These are phyloP conservation scores for Daubentonia madagascariensis DNA, from an alignment of 2,113 vertebrate genomes.

Conservation along the genomic window DNA sequence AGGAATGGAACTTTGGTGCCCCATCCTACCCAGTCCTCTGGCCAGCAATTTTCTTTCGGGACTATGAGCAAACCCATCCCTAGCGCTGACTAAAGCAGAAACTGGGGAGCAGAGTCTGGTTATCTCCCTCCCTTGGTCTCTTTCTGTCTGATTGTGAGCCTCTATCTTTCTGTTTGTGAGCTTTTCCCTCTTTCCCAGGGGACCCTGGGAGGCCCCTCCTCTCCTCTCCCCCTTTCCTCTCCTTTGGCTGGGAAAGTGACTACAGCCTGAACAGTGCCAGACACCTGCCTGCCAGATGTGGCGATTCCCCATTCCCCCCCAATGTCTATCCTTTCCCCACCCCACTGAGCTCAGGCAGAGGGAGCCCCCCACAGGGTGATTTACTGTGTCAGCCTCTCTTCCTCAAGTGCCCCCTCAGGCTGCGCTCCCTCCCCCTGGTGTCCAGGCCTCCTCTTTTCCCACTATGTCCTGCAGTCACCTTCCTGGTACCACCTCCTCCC, in stretches of 20 bases:
- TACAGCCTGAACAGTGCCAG: slow-evolving; percentile 69
- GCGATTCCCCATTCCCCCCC: slow-evolving; percentile 33
- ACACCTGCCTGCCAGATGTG: slow-evolving; percentile 81
- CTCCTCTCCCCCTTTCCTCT: background rate
- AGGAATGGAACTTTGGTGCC: background rate
- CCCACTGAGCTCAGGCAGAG: slow-evolving; percentile 72
- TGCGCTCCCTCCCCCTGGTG: background rate
- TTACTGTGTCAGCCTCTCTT: slow-evolving; percentile 63
- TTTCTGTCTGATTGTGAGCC: slow-evolving; percentile 17
- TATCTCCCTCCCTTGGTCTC: background rate
- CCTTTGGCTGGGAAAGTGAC: slow-evolving; percentile 76
- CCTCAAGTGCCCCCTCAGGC: slow-evolving; percentile 30
- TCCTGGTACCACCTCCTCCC: slow-evolving; percentile 4
- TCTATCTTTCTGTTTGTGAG: slow-evolving; percentile 48
- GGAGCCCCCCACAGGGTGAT: slow-evolving; percentile 69
- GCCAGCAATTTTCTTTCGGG: background rate
- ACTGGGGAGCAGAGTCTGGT: background rate
- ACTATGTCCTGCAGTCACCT: background rate
- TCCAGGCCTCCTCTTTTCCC: background rate
- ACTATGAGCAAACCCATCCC: background rate
- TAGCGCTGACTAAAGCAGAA: slow-evolving; percentile 16
- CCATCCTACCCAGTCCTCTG: background rate
- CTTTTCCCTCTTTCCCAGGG: slow-evolving; percentile 28
- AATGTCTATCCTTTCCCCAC: slow-evolving; percentile 61
- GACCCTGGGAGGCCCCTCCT: slow-evolving; percentile 49